Evolutionary conservation across 2,113 vertebrate species (phyloP).

Genomic region (Hemichromis elongatus): DNA sequence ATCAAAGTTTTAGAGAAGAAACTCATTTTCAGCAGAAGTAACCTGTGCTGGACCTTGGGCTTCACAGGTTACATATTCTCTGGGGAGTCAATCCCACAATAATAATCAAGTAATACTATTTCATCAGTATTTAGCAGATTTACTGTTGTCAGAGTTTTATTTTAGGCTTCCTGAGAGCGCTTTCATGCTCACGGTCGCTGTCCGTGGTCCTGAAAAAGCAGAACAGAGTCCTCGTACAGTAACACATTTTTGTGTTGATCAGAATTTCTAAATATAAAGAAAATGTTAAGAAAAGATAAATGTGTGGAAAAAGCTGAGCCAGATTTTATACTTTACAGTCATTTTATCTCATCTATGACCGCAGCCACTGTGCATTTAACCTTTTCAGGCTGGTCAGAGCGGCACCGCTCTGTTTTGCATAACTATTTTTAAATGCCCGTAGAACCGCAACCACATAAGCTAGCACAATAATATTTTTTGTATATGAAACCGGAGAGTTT

Average conservation of each 20-base stretch:
- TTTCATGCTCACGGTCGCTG: fast-evolving
- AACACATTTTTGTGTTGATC: background rate
- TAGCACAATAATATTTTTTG: too few relatives aligned
- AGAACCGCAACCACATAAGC: too few relatives aligned
- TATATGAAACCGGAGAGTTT: too few relatives aligned
- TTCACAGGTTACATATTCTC: background rate
- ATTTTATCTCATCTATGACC: background rate
- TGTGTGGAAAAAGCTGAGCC: background rate
- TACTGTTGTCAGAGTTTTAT: background rate
- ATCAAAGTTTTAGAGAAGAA: background rate
- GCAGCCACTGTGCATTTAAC: fast-evolving
- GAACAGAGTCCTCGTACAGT: too few relatives aligned
- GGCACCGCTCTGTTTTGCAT: too few relatives aligned
- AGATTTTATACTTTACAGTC: background rate
- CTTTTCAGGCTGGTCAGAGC: too few relatives aligned
- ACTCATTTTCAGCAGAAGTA: background rate
- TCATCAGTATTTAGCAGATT: background rate
- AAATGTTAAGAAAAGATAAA: background rate
- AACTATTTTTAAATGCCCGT: too few relatives aligned
- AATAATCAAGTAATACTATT: background rate
- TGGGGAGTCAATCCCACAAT: fast-evolving
- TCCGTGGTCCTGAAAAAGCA: fast-evolving
- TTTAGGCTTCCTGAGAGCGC: too few relatives aligned
- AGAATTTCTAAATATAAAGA: background rate
- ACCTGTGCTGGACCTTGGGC: background rate